Evolutionary conservation across 2,888 invertebrate genomes (phyloP).

Genomic region (Abscondita cerata): DNA sequence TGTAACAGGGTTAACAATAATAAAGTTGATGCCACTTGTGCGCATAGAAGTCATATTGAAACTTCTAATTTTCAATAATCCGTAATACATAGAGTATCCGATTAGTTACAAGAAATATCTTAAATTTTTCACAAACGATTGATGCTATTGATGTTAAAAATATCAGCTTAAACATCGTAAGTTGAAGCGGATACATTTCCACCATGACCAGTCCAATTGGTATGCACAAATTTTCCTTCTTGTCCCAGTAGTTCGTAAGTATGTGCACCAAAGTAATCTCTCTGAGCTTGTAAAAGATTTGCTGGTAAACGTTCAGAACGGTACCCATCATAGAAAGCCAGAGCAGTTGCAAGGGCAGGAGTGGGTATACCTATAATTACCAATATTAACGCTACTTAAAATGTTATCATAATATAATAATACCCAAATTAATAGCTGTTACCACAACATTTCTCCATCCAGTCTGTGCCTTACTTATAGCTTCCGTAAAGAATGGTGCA

Average conservation of each 20-base stretch:
- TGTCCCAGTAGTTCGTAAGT: slow-evolving; percentile 90
- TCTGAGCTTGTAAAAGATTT: slow-evolving; percentile 94
- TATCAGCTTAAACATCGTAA: slow-evolving; percentile 82
- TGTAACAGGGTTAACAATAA: no score
- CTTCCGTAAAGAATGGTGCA: slow-evolving; percentile 91
- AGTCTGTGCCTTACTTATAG: slow-evolving; percentile 79
- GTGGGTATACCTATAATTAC: slow-evolving; percentile 84
- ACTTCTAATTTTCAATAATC: no score
- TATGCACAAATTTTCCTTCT: slow-evolving; percentile 92
- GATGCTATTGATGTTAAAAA: no score
- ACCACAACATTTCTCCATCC: slow-evolving; percentile 88
- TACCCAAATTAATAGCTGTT: slow-evolving; percentile 62
- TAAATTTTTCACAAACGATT: no score
- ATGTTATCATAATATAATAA: no score
- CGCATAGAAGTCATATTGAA: no score
- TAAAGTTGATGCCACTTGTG: no score
- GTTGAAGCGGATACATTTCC: slow-evolving; percentile 95
- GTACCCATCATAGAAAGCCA: slow-evolving; percentile 98
- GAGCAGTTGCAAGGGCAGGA: slow-evolving; percentile 90
- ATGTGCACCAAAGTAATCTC: slow-evolving; percentile 99
- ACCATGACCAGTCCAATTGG: slow-evolving; percentile 99
- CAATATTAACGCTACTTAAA: not conserved
- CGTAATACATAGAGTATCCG: no score
- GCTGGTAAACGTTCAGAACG: slow-evolving; percentile 87
- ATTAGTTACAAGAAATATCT: no score